These are phyloP conservation scores for Gouania willdenowi DNA, from an alignment of 2,797 vertebrate species.

Conservation along the genomic window DNA sequence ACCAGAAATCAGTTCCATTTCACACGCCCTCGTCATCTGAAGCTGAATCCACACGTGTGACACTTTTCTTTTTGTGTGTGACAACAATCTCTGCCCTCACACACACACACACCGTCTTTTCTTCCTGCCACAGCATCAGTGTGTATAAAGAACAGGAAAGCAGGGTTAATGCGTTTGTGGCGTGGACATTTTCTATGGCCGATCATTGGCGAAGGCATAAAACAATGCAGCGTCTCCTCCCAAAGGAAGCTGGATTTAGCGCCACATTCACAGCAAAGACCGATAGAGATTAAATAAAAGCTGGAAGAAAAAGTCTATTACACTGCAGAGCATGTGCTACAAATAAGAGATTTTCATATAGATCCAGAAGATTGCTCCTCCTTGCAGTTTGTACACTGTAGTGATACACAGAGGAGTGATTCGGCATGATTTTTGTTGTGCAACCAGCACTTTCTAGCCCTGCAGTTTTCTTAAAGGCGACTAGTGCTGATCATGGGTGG, in stretches of 20 bases:
- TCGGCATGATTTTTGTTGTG: constrained; percentile 9
- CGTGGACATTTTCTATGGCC: constrained; percentile 13
- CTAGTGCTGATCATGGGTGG: too few species aligned
- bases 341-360: constrained; percentile 26
- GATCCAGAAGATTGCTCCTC: constrained; percentile 26
- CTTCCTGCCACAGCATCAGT: constrained; percentile 10
- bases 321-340: constrained; percentile 8
- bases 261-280: constrained; percentile 12
- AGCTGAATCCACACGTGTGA: constrained; percentile 27
- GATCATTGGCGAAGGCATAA: constrained; percentile 23
- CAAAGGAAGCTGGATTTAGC: constrained; percentile 29
- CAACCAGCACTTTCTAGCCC: constrained; percentile 10
- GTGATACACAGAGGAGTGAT: constrained; percentile 18
- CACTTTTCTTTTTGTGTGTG: constrained; percentile 29
- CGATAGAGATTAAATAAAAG: constrained; percentile 12
- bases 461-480: constrained; percentile 15
- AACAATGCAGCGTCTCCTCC: constrained; percentile 8
- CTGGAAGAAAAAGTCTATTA: constrained; percentile 20
- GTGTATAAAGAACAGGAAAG: constrained; percentile 2
- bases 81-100: constrained; percentile 16
- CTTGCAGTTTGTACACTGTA: constrained; percentile 5
- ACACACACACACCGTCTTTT: background rate
- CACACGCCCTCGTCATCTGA: constrained; percentile 37
- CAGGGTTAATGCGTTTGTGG: too few species aligned
- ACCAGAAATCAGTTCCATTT: constrained; percentile 58